Conservation (phyloP, 30 jellyfish, hydroid and myxozoan genomes). For the Chrysaora quinquecirrha region DNA sequence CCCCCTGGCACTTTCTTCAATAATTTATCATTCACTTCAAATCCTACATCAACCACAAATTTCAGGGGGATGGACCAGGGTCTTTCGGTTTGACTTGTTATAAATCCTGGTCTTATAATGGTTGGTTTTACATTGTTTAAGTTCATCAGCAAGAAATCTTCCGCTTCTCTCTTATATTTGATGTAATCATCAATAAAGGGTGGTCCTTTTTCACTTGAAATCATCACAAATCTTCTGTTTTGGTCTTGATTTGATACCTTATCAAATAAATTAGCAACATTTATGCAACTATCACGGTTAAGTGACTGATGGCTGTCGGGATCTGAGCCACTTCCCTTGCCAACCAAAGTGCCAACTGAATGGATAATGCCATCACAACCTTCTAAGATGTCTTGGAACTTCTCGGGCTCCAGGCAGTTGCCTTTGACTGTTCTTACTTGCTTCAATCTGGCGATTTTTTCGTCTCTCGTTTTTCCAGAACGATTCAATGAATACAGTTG, state of each 20-base stretch:
- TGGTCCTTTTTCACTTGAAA: constrained; percentile 76
- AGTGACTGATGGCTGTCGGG: constrained; percentile 74
- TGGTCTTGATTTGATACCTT: constrained; percentile 40
- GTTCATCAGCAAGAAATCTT: constrained; percentile 34
- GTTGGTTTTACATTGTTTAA: constrained; percentile 38
- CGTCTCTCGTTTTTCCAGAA: constrained; percentile 65
- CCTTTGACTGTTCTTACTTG: constrained; percentile 51
- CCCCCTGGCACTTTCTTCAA: constrained; percentile 68
- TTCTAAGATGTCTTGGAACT: constrained; percentile 51
- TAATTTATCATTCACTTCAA: constrained; percentile 43
- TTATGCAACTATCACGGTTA: constrained; percentile 68
- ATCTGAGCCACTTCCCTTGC: constrained; percentile 69
- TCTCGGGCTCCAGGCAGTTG: constrained; percentile 63
- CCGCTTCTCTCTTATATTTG: constrained; percentile 58
- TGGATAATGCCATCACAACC: constrained; percentile 68
- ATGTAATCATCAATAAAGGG: constrained; percentile 69
- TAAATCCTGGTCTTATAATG: constrained; percentile 59
- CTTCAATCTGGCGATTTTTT: constrained; percentile 13
- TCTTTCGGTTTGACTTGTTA: constrained; percentile 53
- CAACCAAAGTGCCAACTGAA: constrained; percentile 68
- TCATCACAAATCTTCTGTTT: constrained; percentile 56
- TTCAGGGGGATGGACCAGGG: constrained; percentile 71
- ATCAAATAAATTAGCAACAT: constrained; percentile 60
- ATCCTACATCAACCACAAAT: constrained; percentile 58
- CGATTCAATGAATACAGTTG: constrained; percentile 58